Base-by-base conservation (phyloP, 2,113 vertebrate species). In the Thamnaconus septentrionalis region DNA sequence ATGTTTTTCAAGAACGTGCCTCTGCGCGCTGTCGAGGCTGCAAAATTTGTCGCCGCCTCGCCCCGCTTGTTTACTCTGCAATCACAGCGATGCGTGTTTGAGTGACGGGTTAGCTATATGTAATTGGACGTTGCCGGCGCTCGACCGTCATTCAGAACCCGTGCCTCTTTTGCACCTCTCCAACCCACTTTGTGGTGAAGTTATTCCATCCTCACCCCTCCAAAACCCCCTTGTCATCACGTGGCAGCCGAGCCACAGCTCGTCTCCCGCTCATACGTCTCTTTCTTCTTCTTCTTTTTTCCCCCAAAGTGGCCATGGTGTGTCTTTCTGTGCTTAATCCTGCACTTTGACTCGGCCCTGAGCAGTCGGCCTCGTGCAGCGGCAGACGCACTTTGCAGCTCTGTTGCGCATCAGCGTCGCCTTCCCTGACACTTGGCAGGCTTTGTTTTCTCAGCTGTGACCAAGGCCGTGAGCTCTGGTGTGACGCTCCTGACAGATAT, bases 381-480 rank as follows among this genome's bases (percentile, higher is more conserved):
- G 8, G 58, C 76, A 62, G 61, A 56, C 57, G 59, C 59, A 40
- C 65, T 56, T 59, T 41, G 31, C 52, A 50, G 55, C 64, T 59
- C 65, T 73, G 53, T 18, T 31, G 63, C 80, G 11, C 68, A 45
- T 52, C 70, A 66, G 75, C 31, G 53, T 71, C 47, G 42, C 55
- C 52, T 11, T 31, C 5, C 6, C 42, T 53, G 63, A 57, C 12
- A 41, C 85, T 39, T 86, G 81, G 18, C 18, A 31, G 85, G 49
- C 10, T 39, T 46, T 86, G 83, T 87, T 89, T 78, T 84, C 50
- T 70, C 85, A 87, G 85, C 82, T 79, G 78, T 46, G 80, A 64
- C 64, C 43, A 41, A 50, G 46, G 50, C 48, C 60, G 55, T 53
- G 58, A 5, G 5, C 68, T 73, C 65, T 6, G 40, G 61, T 12